Percentiles rank a stretch among this genome's conserved stretches.
Conservation (phyloP, 1,140 invertebrate genomes). For the Temnothorax longispinosus region DNA sequence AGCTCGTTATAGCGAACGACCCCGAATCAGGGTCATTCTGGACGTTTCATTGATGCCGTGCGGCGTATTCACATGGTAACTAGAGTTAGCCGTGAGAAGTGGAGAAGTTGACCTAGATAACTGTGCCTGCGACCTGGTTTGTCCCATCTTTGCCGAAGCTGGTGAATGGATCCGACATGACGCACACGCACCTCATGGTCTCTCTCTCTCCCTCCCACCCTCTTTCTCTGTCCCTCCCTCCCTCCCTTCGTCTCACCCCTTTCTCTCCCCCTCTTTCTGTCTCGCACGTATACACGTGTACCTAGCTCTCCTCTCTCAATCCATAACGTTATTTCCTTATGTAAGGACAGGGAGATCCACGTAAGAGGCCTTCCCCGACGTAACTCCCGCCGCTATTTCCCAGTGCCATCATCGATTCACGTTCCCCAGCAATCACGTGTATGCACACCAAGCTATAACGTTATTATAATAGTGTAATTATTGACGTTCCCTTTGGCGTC, state of each 20-base stretch:
- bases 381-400: conserved; percentile 39
- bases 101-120: conserved; percentile 79
- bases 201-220: neutral
- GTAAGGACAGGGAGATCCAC: conserved; percentile 63
- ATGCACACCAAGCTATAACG: neutral
- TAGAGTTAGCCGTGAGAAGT: conserved; percentile 70
- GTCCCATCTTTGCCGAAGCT: conserved; percentile 77
- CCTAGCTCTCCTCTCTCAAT: conserved; percentile 32
- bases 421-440: conserved; percentile 19
- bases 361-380: conserved; percentile 51
- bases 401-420: conserved; percentile 46
- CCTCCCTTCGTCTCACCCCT: neutral
- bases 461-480: conserved; percentile 7
- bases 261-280: neutral
- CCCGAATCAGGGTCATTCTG: conserved; percentile 63
- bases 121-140: conserved; percentile 69
- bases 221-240: neutral
- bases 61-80: conserved; percentile 70
- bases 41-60: conserved; percentile 71
- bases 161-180: conserved; percentile 80
- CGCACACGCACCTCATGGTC: conserved; percentile 72
- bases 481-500: neutral
- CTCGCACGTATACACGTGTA: neutral
- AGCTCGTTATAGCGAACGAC: conserved; percentile 40
- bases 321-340: conserved; percentile 74